Evolutionary conservation across 2,113 vertebrate genomes (phyloP).

Genomic region (Irena cyanogastra): DNA sequence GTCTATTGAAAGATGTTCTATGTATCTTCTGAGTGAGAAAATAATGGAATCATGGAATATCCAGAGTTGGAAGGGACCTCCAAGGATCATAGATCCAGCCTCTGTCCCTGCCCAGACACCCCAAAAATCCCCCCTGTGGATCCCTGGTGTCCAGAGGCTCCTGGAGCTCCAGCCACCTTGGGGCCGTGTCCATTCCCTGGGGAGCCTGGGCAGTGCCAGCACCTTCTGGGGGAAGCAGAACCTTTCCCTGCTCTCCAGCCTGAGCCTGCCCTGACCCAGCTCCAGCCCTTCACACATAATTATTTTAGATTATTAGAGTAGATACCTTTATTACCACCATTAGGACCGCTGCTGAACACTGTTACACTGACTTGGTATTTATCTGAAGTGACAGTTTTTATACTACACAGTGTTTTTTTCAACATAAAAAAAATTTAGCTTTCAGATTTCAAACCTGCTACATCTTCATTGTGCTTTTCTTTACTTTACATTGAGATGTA

Average conservation of each 20-base stretch:
- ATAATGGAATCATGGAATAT: neutral
- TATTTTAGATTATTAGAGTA: neutral
- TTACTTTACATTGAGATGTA: neutral
- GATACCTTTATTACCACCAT: neutral
- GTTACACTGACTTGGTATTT: neutral
- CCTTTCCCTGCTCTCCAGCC: neutral
- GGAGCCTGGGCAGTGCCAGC: neutral
- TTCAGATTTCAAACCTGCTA: neutral
- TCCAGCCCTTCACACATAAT: neutral
- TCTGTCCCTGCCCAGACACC: neutral
- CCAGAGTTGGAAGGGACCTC: neutral
- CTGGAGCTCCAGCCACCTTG: neutral
- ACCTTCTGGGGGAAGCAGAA: neutral
- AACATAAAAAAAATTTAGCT: neutral
- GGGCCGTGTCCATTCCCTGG: neutral
- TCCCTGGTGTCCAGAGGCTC: neutral
- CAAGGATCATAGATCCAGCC: fast-evolving
- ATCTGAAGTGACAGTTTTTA: neutral
- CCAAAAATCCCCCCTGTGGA: neutral
- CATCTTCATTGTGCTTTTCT: neutral
- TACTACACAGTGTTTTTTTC: neutral
- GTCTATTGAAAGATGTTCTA: neutral
- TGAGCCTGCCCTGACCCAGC: neutral
- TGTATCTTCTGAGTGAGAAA: neutral
- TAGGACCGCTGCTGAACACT: neutral